phyloP scores from a whole-genome alignment of 2,113 vertebrate species.

The Chlorodrepanis virens region DNA sequence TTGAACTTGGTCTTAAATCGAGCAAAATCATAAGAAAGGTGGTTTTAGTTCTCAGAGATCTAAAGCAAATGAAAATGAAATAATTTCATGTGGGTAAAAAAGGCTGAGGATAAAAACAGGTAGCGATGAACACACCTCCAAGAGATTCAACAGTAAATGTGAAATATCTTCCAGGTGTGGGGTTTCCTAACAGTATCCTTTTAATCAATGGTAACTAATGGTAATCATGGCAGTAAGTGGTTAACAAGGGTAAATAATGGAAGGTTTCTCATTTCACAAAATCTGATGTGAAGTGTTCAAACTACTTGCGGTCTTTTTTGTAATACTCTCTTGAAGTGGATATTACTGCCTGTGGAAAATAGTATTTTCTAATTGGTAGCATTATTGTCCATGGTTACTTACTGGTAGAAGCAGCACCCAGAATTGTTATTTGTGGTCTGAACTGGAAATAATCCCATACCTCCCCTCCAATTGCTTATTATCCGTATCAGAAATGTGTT shows the following conservation, averaged over 20 bases:
- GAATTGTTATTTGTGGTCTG: not conserved
- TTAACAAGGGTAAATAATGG: not conserved
- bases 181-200: not conserved
- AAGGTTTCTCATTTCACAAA: not conserved
- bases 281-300: not conserved
- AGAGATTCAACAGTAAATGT: not conserved
- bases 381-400: not conserved
- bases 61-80: not conserved
- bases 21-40: not conserved
- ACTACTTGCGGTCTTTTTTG: not conserved
- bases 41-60: not conserved
- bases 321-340: not conserved
- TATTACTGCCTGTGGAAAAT: not conserved
- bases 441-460: not conserved
- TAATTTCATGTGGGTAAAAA: not conserved
- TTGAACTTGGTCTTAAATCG: not conserved
- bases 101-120: not conserved
- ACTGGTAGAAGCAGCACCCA: not conserved
- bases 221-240: not conserved
- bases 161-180: not conserved
- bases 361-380: not conserved
- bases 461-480: not conserved
- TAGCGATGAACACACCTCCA: not conserved
- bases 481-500: not conserved
- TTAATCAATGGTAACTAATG: not conserved